Evolutionary conservation across 2,888 invertebrate genomes (phyloP).

Genomic region (Eristalinus aeneus): DNA sequence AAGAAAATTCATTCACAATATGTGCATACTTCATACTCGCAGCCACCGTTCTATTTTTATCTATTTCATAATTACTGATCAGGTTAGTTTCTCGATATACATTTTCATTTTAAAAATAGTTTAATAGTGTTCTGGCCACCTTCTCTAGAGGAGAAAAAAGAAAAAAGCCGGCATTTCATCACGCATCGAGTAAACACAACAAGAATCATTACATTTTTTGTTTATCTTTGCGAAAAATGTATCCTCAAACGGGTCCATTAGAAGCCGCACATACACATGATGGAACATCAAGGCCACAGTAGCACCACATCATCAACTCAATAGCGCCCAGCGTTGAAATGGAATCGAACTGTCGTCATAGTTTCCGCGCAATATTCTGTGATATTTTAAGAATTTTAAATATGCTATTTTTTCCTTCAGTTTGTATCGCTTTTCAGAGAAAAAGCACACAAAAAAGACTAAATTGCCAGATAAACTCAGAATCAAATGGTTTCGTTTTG

Average conservation of each 20-base stretch:
- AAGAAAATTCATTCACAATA: neutral
- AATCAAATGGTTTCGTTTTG: neutral
- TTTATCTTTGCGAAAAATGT: slow-evolving; percentile 5
- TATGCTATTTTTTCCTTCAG: slow-evolving; percentile 34
- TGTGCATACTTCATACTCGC: neutral
- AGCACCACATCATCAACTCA: neutral
- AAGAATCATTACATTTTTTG: neutral
- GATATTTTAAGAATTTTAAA: slow-evolving; percentile 55
- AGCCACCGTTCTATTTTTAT: neutral
- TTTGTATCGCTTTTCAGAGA: neutral
- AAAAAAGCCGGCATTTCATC: neutral
- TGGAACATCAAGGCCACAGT: neutral
- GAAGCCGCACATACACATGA: neutral
- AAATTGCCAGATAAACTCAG: neutral
- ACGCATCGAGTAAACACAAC: neutral
- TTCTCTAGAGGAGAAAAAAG: neutral
- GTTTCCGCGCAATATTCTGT: slow-evolving; percentile 31
- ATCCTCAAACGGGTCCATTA: neutral
- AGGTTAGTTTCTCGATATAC: neutral
- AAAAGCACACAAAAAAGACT: neutral
- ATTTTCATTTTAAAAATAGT: neutral
- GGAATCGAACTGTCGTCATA: slow-evolving; percentile 54
- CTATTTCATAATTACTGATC: neutral
- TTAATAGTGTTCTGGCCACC: neutral
- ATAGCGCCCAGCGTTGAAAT: slow-evolving; percentile 3